Evolutionary conservation across 2,797 vertebrate genomes (phyloP).

Genomic region (Falco columbarius): DNA sequence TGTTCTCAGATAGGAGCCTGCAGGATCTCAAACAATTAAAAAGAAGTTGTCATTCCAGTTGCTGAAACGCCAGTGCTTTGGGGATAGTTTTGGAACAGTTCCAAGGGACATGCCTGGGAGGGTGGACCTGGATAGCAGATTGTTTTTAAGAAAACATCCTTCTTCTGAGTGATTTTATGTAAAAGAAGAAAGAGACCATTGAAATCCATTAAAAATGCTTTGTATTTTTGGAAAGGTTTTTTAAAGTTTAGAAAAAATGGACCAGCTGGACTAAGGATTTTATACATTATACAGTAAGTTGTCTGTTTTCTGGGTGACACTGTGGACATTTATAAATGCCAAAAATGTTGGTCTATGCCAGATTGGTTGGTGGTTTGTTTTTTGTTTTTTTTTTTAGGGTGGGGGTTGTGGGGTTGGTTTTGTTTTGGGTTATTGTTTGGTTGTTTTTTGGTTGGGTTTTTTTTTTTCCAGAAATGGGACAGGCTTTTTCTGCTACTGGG

Average conservation of each 20-base stretch:
- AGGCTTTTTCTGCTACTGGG: not conserved
- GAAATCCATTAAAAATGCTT: slow-evolving; percentile 56
- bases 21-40: slow-evolving; percentile 69
- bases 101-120: slow-evolving; percentile 60
- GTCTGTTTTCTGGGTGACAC: slow-evolving; percentile 44
- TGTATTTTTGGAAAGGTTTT: slow-evolving; percentile 46
- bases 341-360: not conserved
- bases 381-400: no score
- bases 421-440: not conserved
- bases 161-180: slow-evolving; percentile 37
- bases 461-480: not conserved
- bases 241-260: slow-evolving; percentile 23
- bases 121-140: slow-evolving; percentile 59
- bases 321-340: not conserved
- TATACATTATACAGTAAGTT: slow-evolving; percentile 11
- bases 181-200: slow-evolving; percentile 50
- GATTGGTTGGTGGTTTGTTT: not conserved
- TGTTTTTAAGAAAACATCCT: slow-evolving; percentile 61
- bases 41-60: slow-evolving; percentile 60
- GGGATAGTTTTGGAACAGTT: slow-evolving; percentile 48
- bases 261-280: slow-evolving; percentile 27
- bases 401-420: not conserved
- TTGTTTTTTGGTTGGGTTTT: not conserved
- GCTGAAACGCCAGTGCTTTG: not conserved
- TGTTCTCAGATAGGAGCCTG: slow-evolving; percentile 68